These are phyloP conservation scores for Alectoris magna DNA, from an alignment of 2,797 vertebrate genomes.

Conservation along the genomic window DNA sequence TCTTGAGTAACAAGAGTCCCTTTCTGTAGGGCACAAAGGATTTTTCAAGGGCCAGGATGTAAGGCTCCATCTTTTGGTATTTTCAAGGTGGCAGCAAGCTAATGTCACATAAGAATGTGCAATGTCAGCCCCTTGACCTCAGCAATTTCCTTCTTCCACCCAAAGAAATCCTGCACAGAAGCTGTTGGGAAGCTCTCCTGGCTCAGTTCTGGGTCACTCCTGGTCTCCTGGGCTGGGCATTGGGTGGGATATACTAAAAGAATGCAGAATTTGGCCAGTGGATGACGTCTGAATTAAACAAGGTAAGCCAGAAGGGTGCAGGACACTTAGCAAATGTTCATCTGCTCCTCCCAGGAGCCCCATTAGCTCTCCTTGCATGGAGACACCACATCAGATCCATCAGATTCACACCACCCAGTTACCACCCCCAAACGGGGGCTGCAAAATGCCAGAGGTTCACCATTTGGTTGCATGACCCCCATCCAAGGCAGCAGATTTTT, in stretches of 20 bases:
- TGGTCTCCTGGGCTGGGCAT: not conserved
- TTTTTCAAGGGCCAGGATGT: not conserved
- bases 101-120: conserved; percentile 42
- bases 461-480: not conserved
- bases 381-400: not conserved
- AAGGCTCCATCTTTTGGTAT: not conserved
- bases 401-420: fast-evolving
- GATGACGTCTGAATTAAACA: not conserved
- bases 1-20: conserved; percentile 12
- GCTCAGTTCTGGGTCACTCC: not conserved
- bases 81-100: conserved; percentile 22
- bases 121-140: conserved; percentile 24
- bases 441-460: not conserved
- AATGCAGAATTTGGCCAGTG: fast-evolving
- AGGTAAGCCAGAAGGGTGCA: not conserved
- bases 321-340: fast-evolving
- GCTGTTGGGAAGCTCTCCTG: not conserved
- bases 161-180: not conserved
- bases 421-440: not conserved
- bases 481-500: not conserved
- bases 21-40: not conserved
- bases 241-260: not conserved
- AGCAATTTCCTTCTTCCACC: not conserved
- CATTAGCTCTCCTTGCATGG: not conserved
- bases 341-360: not conserved